Base-by-base conservation (phyloP, 1,140 invertebrate genomes). In the Daktulosphaira vitifoliae region DNA sequence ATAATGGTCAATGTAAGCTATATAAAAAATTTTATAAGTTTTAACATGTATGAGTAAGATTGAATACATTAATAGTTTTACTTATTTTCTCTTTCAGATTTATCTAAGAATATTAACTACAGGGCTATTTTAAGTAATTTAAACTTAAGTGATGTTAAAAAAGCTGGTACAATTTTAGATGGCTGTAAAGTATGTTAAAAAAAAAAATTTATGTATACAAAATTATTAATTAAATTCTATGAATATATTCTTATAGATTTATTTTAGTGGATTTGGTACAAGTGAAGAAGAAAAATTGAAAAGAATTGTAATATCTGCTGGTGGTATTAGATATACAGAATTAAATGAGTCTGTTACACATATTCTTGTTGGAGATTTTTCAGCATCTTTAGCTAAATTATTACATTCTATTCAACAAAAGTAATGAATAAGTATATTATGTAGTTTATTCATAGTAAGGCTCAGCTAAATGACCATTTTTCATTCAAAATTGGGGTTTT, bases 331-430 rank as follows among this genome's bases (percentile, higher is more conserved):
- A 67, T 86, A 89, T 67, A 86, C 86, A 71, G 80, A 82, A 52
- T 78, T 90, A 53, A 83, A 81, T 68, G 86, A 86, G 53, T 79
- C 83, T 68, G 79, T 94, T 4, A 89, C 89, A 0, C 91, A 94
- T 75, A 82, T 89, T 29, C 79, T 91, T 22, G 78, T 89, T 20
- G 86, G 85, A 1, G 81, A 87, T 68, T 62, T 76, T 38, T 29
- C 56, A 22, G 56, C 42, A n/a, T 48, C 56, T 16, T 75, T 77
- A 3, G 68, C 71, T 16, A 68, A 70, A 48, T 48, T 62, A 48
- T 62, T 62, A 3, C 42, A 62, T n/a, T 62, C 56, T 29, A 46
- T 46, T 62, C 56, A 62, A 29, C 38, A 48, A 48, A 62, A 62
- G 56, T 46, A 62, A 29, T n/a, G n/a, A n/a, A n/a, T n/a, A n/a